A percentile compares a stretch with the other conserved stretches of the same genome.
Evolutionary conservation across 2,797 vertebrate genomes (phyloP).

Genomic region (Hypotaenidia okinawae): DNA sequence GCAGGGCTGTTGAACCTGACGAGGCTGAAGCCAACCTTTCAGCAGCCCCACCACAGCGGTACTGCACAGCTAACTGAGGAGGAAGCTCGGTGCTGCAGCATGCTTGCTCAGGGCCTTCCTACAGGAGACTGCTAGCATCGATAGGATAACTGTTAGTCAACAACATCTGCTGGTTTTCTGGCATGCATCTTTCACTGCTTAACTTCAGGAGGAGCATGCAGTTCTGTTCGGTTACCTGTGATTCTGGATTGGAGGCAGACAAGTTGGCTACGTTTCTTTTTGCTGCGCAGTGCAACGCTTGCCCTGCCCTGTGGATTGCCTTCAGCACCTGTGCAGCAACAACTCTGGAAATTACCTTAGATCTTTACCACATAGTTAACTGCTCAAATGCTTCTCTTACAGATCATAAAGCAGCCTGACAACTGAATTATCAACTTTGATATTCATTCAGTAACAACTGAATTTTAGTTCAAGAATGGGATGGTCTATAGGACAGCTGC

Average conservation of each 20-base stretch:
- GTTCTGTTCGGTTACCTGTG: neutral
- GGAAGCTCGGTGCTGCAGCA: neutral
- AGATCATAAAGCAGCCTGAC: neutral
- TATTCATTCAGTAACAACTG: neutral
- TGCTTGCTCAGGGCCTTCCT: neutral
- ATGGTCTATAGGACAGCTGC: neutral
- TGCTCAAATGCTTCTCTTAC: neutral
- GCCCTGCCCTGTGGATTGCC: accelerated
- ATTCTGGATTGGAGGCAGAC: neutral
- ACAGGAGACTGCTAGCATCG: accelerated
- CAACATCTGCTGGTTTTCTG: accelerated
- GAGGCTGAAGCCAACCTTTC: neutral
- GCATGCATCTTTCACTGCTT: neutral
- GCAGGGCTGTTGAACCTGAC: neutral
- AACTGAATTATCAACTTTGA: neutral
- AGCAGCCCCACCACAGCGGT: neutral
- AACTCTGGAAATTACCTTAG: neutral
- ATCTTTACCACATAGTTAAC: neutral
- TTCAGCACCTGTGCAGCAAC: neutral
- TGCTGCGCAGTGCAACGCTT: neutral
- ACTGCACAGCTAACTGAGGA: neutral
- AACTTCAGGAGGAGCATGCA: neutral
- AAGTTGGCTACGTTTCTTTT: neutral
- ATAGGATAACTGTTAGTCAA: neutral
- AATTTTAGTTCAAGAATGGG: neutral